Conservation (phyloP, 1,140 invertebrate genomes). For the Anastrepha ludens region DNA sequence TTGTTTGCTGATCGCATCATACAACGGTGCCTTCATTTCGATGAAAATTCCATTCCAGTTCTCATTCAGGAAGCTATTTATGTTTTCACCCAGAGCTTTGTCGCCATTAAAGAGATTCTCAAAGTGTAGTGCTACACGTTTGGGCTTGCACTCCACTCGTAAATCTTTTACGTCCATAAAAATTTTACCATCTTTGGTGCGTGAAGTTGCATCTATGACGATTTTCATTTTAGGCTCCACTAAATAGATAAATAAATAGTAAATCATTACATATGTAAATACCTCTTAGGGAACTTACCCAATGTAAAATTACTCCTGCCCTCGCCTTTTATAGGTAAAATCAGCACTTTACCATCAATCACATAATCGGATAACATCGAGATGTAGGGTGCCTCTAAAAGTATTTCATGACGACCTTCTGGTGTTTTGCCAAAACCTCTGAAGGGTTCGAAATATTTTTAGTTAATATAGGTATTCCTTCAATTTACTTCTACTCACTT, state of each 20-base stretch:
- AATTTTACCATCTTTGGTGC: slow-evolving; percentile 8
- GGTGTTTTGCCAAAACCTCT: slow-evolving; percentile 69
- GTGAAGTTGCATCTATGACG: not conserved
- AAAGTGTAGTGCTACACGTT: slow-evolving; percentile 61
- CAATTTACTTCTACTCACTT: slow-evolving; percentile 42
- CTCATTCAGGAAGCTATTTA: slow-evolving; percentile 78
- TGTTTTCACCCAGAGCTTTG: slow-evolving; percentile 68
- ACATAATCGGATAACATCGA: slow-evolving; percentile 71
- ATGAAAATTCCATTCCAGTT: slow-evolving; percentile 76
- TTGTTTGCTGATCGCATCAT: slow-evolving; percentile 70
- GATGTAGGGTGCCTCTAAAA: slow-evolving; percentile 49
- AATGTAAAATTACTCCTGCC: slow-evolving; percentile 73
- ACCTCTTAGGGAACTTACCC: slow-evolving; percentile 62
- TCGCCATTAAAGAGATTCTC: slow-evolving; percentile 75
- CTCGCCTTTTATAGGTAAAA: slow-evolving; percentile 73
- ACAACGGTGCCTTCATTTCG: slow-evolving; percentile 75
- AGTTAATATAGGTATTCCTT: not conserved
- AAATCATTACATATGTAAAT: not conserved
- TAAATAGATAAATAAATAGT: not conserved
- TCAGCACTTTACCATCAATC: slow-evolving; percentile 72
- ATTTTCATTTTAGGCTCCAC: not conserved
- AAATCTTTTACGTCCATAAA: slow-evolving; percentile 1
- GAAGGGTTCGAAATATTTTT: not conserved
- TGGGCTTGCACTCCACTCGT: slow-evolving; percentile 31
- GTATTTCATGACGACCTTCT: slow-evolving; percentile 62